Conservation (phyloP, 2,888 invertebrate genomes). For the Xestia rhomboidea region DNA sequence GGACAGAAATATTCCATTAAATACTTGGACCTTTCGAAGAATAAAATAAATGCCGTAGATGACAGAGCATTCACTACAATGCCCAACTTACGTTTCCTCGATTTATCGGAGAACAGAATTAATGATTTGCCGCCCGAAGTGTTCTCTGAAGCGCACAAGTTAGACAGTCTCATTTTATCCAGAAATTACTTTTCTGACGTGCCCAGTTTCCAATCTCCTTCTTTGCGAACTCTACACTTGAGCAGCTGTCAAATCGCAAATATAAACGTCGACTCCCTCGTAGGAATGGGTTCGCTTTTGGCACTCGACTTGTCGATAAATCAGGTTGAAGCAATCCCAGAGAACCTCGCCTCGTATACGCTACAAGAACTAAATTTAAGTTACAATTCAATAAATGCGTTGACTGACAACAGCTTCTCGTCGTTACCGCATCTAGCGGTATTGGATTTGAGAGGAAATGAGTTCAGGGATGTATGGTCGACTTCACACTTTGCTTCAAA, state of each 20-base stretch:
- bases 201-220: constrained; percentile 90
- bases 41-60: constrained; percentile 91
- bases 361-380: constrained; percentile 91
- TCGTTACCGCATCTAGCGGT: constrained; percentile 91
- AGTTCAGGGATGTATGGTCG: constrained; percentile 92
- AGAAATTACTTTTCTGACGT: constrained; percentile 92
- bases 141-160: constrained; percentile 90
- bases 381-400: constrained; percentile 90
- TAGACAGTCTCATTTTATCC: constrained; percentile 92
- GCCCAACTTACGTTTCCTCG: constrained; percentile 89
- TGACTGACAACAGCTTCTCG: constrained; percentile 92
- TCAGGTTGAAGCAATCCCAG: constrained; percentile 91
- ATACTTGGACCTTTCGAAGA: constrained; percentile 92
- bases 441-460: constrained; percentile 93
- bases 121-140: constrained; percentile 89
- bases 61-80: constrained; percentile 91
- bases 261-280: constrained; percentile 88
- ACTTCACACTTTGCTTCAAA: constrained; percentile 91
- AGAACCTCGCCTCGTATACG: constrained; percentile 90
- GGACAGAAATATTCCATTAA: constrained; percentile 82
- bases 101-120: constrained; percentile 93
- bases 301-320: constrained; percentile 92
- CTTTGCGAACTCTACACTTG: constrained; percentile 90
- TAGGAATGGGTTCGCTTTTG: constrained; percentile 90
- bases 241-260: constrained; percentile 92